These are phyloP conservation scores for Paragorgia papillata DNA, from an alignment of 92 coral and sea anemone species.

Conservation along the genomic window DNA sequence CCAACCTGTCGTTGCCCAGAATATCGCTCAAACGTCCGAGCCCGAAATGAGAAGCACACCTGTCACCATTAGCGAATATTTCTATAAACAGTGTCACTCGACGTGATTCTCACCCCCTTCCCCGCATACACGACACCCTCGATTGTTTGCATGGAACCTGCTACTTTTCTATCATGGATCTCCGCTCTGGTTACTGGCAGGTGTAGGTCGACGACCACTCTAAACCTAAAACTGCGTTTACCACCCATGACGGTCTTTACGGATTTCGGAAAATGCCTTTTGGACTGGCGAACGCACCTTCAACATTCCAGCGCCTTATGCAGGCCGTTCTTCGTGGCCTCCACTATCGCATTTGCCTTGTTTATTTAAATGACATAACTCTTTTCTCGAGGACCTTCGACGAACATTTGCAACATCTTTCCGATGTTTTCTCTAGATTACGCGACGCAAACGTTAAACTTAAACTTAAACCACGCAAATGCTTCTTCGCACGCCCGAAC, in stretches of 20 bases:
- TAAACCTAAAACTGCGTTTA: conserved; percentile 13
- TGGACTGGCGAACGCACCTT: conserved; percentile 23
- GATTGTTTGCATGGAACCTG: conserved; percentile 29
- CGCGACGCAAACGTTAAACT: conserved; percentile 56
- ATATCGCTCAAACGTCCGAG: conserved; percentile 10
- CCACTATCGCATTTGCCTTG: conserved; percentile 9
- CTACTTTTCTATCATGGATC: conserved; percentile 35
- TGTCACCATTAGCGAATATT: no score
- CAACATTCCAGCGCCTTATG: conserved; percentile 29
- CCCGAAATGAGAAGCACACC: no score
- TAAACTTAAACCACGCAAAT: conserved; percentile 62
- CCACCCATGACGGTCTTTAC: conserved; percentile 15
- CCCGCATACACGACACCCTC: conserved; percentile 36
- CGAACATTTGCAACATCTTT: conserved; percentile 44
- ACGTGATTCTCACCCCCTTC: not conserved
- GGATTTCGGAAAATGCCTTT: conserved; percentile 6
- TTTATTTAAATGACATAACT: conserved; percentile 23
- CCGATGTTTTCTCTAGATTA: conserved; percentile 41
- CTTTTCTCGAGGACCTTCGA: conserved; percentile 40
- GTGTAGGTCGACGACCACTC: conserved; percentile 19
- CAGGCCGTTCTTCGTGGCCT: conserved; percentile 16
- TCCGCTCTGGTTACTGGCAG: conserved; percentile 50
- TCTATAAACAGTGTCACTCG: conserved; percentile 2
- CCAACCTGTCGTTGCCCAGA: conserved; percentile 10
- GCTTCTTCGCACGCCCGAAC: conserved; percentile 34